phyloP scores from a whole-genome alignment of 2,888 invertebrate genomes.

The Cancer borealis region DNA sequence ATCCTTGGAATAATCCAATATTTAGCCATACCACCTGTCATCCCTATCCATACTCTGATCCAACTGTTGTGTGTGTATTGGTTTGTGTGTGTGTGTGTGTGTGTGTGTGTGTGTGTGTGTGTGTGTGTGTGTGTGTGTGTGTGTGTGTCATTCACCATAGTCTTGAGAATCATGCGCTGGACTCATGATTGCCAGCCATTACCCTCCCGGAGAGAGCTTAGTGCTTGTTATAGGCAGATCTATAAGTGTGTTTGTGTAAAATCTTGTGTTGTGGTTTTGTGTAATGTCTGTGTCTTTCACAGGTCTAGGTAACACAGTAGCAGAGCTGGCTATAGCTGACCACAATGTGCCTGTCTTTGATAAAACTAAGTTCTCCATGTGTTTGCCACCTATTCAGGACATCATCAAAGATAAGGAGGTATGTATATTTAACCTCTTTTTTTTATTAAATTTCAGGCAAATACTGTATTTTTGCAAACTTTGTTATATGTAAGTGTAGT shows the following conservation, averaged over 20 bases:
- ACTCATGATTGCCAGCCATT: too few relatives aligned
- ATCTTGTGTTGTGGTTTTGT: neutral
- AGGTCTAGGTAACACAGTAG: constrained; percentile 82
- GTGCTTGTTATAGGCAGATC: too few relatives aligned
- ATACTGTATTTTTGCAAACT: neutral
- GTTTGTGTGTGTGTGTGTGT: too few relatives aligned
- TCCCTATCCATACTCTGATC: too few relatives aligned
- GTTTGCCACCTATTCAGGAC: constrained; percentile 80
- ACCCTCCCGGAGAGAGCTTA: too few relatives aligned
- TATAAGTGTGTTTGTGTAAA: neutral
- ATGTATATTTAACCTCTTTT: neutral
- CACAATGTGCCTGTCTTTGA: constrained; percentile 80
- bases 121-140: too few relatives aligned
- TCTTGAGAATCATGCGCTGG: too few relatives aligned
- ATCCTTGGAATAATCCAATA: too few relatives aligned
- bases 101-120: too few relatives aligned
- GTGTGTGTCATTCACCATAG: too few relatives aligned
- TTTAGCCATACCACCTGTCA: too few relatives aligned
- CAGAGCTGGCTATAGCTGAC: constrained; percentile 81
- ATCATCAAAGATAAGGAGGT: constrained; percentile 75
- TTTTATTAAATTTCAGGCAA: neutral
- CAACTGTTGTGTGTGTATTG: too few relatives aligned
- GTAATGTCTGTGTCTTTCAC: constrained; percentile 47
- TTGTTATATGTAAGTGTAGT: neutral
- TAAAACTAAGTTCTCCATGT: constrained; percentile 83